phyloP scores from a whole-genome alignment of 2,888 invertebrate species.

The Nomada fucata region DNA sequence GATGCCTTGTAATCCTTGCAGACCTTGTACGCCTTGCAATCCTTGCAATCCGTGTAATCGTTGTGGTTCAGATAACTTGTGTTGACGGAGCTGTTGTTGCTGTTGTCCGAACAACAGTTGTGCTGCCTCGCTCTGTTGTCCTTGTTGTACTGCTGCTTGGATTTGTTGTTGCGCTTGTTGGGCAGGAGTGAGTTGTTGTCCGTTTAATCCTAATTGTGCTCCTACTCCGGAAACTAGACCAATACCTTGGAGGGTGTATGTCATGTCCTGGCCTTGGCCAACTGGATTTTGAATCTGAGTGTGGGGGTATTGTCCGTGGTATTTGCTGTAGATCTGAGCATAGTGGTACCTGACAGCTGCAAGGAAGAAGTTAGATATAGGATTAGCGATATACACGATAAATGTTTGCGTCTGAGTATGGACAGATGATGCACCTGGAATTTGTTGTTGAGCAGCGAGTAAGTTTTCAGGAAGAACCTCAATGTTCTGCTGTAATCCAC shows the following conservation, averaged over 20 bases:
- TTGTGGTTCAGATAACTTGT: background rate
- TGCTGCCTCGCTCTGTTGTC: constrained; percentile 23
- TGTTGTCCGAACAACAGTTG: constrained; percentile 39
- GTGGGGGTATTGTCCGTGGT: constrained; percentile 57
- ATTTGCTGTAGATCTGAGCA: constrained; percentile 54
- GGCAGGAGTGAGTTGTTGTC: constrained; percentile 14
- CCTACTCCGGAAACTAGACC: constrained; percentile 15
- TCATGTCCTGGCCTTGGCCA: constrained; percentile 47
- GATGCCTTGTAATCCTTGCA: background rate
- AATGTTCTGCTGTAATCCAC: constrained; percentile 69
- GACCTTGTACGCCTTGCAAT: background rate
- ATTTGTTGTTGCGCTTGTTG: constrained; percentile 49
- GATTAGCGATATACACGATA: background rate
- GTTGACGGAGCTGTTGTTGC: constrained; percentile 19
- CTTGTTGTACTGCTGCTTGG: constrained; percentile 17
- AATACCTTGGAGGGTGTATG: constrained; percentile 35
- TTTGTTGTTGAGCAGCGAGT: constrained; percentile 26
- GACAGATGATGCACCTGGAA: constrained; percentile 27
- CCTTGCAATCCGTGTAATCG: background rate
- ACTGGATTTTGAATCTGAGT: constrained; percentile 53
- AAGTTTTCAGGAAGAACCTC: constrained; percentile 77
- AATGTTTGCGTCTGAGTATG: background rate
- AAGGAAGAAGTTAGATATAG: constrained; percentile 35
- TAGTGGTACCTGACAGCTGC: constrained; percentile 55
- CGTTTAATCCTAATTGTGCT: constrained; percentile 3